These are phyloP conservation scores for Pachycephus smyrnensis DNA, from an alignment of 2,888 invertebrate species.

Conservation along the genomic window DNA sequence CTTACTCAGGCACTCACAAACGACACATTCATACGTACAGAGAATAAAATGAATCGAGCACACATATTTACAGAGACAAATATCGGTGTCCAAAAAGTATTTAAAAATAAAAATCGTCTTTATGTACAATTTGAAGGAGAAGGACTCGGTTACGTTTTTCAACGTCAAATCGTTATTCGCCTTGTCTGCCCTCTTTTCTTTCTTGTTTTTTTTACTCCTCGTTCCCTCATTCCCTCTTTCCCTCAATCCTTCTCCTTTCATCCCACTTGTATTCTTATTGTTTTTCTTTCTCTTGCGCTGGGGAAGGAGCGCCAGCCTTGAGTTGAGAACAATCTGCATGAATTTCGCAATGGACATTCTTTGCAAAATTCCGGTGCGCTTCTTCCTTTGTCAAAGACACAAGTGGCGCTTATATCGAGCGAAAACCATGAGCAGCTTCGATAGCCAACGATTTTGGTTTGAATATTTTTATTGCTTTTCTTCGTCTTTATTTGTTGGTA, in stretches of 20 bases:
- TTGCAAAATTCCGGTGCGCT: neutral
- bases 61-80: constrained; percentile 35
- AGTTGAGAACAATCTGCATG: neutral
- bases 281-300: neutral
- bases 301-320: neutral
- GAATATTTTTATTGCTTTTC: neutral
- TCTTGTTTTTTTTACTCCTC: neutral
- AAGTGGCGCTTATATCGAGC: no score
- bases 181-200: neutral
- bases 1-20: neutral
- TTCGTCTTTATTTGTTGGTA: neutral
- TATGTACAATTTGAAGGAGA: constrained; percentile 60
- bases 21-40: neutral
- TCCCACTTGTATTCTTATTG: neutral
- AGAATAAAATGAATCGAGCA: neutral
- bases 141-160: constrained; percentile 9
- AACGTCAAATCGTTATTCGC: neutral
- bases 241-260: neutral
- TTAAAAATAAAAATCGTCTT: constrained; percentile 64
- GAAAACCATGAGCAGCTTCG: neutral
- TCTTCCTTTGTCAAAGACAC: neutral
- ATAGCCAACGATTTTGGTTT: neutral
- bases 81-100: constrained; percentile 64
- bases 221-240: neutral
- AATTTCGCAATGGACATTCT: no score